A percentile compares a stretch with the other conserved stretches of the same genome.
Evolutionary conservation across 1,140 invertebrate genomes (phyloP).

Genomic region (Drosophila trapezifrons): DNA sequence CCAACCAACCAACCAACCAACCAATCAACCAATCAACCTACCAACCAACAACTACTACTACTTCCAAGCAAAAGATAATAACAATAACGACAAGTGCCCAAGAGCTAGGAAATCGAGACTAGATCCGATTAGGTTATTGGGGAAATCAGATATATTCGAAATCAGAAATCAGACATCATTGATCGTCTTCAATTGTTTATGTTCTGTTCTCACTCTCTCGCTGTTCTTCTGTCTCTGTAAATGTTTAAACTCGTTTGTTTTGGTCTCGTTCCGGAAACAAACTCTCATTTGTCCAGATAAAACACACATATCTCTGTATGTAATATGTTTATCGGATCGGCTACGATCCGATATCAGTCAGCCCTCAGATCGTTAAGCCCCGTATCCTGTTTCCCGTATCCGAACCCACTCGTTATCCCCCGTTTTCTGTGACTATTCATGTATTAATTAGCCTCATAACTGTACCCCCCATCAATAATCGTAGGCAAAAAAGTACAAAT

Average conservation of each 20-base stretch:
- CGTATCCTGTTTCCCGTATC: constrained; percentile 2
- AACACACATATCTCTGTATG: constrained; percentile 17
- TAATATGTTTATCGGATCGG: constrained; percentile 29
- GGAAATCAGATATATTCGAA: neutral
- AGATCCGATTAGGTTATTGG: neutral
- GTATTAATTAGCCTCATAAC: constrained; percentile 24
- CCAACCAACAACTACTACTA: constrained; percentile 35
- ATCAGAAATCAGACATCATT: constrained; percentile 11
- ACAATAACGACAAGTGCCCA: neutral
- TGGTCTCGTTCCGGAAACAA: constrained; percentile 15
- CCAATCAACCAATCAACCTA: constrained; percentile 51
- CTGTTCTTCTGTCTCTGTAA: constrained; percentile 17
- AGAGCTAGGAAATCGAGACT: neutral
- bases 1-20: constrained; percentile 38
- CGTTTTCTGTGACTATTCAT: constrained; percentile 10
- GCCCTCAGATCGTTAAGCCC: neutral
- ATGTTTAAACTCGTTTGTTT: constrained; percentile 25
- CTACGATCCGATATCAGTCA: neutral
- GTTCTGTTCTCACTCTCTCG: constrained; percentile 3
- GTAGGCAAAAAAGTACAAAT: neutral
- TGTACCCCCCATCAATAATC: constrained; percentile 22
- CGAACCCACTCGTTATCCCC: neutral
- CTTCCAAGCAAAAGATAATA: constrained; percentile 11
- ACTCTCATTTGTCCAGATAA: constrained; percentile 27
- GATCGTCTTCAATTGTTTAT: neutral